phyloP scores from a whole-genome alignment of 2,888 invertebrate species.

The Venustoraphidia nigricollis region DNA sequence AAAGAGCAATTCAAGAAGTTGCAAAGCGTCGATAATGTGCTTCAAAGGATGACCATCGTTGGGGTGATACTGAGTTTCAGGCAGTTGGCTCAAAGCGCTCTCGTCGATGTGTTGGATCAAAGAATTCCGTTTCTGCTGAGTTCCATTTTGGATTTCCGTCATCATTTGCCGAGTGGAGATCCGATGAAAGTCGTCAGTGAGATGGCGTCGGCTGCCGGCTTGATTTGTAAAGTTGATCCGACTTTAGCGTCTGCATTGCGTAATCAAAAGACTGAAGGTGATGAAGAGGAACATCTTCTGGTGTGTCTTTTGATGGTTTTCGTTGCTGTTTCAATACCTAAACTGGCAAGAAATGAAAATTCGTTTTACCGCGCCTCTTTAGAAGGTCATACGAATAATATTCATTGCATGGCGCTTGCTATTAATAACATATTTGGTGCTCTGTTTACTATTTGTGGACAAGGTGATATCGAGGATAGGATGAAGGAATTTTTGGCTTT shows the following conservation, averaged over 20 bases:
- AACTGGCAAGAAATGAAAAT: conserved; percentile 77
- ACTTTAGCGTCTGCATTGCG: conserved; percentile 80
- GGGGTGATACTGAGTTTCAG: conserved; percentile 95
- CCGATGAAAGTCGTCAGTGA: conserved; percentile 86
- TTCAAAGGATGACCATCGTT: conserved; percentile 94
- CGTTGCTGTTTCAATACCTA: conserved; percentile 93
- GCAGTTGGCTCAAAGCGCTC: conserved; percentile 82
- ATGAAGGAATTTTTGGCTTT: conserved; percentile 91
- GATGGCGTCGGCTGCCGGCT: conserved; percentile 93
- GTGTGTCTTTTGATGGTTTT: conserved; percentile 97
- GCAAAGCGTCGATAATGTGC: conserved; percentile 84
- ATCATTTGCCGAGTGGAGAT: conserved; percentile 81
- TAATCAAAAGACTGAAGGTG: conserved; percentile 73
- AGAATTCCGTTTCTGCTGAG: conserved; percentile 91
- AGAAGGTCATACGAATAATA: conserved; percentile 95
- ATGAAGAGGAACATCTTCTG: conserved; percentile 83
- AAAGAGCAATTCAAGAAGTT: conserved; percentile 85
- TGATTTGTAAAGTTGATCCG: conserved; percentile 89
- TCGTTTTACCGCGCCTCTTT: conserved; percentile 78
- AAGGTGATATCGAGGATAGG: conserved; percentile 90
- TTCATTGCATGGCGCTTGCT: conserved; percentile 94
- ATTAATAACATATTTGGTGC: conserved; percentile 94
- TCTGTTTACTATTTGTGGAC: conserved; percentile 88
- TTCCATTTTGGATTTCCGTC: conserved; percentile 87
- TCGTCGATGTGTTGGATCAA: conserved; percentile 84